Evolutionary conservation across 2,113 vertebrate genomes (phyloP).

Genomic region (Phasianus colchicus): DNA sequence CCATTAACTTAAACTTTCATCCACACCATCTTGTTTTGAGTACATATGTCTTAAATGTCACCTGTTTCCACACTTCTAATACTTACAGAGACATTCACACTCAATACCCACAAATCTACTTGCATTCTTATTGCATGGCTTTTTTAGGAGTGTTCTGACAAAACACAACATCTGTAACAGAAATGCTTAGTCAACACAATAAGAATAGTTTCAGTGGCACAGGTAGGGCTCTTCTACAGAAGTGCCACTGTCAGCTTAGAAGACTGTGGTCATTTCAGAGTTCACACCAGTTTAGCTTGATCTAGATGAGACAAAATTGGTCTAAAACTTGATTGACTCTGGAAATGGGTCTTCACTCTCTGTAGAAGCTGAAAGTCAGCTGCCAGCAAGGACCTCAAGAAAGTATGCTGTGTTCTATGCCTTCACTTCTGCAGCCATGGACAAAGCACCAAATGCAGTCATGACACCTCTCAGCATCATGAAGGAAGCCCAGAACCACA

Average conservation of each 20-base stretch:
- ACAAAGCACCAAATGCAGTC: neutral
- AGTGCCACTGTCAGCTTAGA: neutral
- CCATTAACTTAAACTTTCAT: neutral
- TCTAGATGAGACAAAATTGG: neutral
- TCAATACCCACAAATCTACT: neutral
- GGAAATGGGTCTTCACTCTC: neutral
- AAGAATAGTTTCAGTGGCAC: neutral
- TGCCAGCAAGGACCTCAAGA: neutral
- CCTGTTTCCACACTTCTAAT: neutral
- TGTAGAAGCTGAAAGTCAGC: neutral
- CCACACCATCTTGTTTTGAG: neutral
- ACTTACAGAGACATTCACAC: neutral
- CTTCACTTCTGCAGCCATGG: fast-evolving
- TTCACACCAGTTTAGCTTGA: neutral
- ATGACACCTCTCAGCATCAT: fast-evolving
- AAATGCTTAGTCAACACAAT: neutral
- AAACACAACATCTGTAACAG: neutral
- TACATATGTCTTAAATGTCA: neutral
- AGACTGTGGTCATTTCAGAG: neutral
- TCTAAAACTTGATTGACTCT: neutral
- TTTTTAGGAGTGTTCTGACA: neutral
- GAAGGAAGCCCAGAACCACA: neutral
- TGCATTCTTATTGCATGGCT: fast-evolving
- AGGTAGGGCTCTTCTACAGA: neutral
- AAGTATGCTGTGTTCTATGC: neutral